These are phyloP conservation scores for Sinopyrophorus schimmeli DNA, from an alignment of 2,888 invertebrate genomes.

Conservation along the genomic window DNA sequence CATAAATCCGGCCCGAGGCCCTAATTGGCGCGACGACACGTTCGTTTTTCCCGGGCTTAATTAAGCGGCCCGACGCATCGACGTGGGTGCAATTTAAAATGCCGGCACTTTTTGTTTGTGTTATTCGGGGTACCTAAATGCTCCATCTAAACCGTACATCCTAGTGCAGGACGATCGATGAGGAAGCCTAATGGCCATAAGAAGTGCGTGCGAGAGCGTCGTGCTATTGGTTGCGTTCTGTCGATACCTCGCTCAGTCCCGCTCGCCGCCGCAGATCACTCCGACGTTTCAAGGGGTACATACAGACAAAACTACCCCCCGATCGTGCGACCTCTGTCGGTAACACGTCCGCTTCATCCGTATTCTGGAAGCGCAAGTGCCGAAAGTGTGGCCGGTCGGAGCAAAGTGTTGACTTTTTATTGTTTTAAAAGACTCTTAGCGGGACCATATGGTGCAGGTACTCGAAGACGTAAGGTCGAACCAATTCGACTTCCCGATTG, in stretches of 20 bases:
- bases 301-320: constrained; percentile 38
- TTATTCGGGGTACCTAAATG: constrained; percentile 21
- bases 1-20: too few relatives aligned
- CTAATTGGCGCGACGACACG: too few relatives aligned
- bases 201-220: constrained; percentile 53
- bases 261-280: constrained; percentile 46
- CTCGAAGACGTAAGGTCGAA: constrained; percentile 79
- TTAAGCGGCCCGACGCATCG: constrained; percentile 11
- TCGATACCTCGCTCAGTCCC: constrained; percentile 44
- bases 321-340: constrained; percentile 27
- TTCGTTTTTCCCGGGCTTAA: too few relatives aligned
- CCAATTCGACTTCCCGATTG: constrained; percentile 76
- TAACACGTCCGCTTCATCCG: constrained; percentile 27
- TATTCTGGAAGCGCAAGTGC: constrained; percentile 25
- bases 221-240: constrained; percentile 53
- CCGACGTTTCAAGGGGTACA: constrained; percentile 46
- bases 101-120: constrained; percentile 18
- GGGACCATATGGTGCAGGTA: constrained; percentile 77
- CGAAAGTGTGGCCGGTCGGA: constrained; percentile 29
- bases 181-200: constrained; percentile 52
- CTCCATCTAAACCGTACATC: constrained; percentile 31
- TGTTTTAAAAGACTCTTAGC: constrained; percentile 19
- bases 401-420: constrained; percentile 45
- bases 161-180: constrained; percentile 47
- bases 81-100: constrained; percentile 19